These are phyloP conservation scores for Resseliella maxima DNA, from an alignment of 2,888 invertebrate species.

Conservation along the genomic window DNA sequence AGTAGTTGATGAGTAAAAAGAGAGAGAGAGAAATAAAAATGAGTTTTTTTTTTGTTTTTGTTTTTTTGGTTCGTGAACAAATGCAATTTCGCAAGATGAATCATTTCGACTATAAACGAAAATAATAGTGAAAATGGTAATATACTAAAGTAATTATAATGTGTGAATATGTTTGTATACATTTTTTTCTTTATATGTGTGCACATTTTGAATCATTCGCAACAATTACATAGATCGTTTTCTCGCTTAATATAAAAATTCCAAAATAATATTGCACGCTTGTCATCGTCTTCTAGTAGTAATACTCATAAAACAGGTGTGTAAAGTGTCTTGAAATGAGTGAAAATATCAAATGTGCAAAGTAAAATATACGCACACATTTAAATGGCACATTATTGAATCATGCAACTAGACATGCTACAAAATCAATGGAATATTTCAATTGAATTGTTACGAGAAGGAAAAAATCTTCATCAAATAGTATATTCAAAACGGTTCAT, in stretches of 20 bases:
- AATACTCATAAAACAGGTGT: constrained; percentile 24
- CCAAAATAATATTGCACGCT: constrained; percentile 47
- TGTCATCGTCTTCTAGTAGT: neutral
- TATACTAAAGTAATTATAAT: constrained; percentile 5
- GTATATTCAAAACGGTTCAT: neutral
- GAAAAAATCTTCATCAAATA: neutral
- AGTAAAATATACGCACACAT: neutral
- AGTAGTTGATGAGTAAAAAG: neutral
- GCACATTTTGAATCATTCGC: neutral
- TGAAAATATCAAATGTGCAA: neutral
- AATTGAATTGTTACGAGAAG: neutral
- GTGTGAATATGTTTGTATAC: neutral
- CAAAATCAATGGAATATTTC: neutral
- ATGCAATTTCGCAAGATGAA: constrained; percentile 40
- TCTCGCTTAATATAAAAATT: constrained; percentile 10
- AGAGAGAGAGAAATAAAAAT: neutral
- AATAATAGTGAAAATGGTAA: neutral
- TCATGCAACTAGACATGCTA: neutral
- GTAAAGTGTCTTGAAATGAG: neutral
- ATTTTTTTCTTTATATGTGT: no score
- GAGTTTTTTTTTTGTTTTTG: no score
- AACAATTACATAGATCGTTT: neutral
- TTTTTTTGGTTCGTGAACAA: no score
- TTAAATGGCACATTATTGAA: neutral
- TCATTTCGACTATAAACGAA: neutral